Base-by-base conservation (phyloP, 2,113 vertebrate species). In the Tretioscincus oriximinensis region DNA sequence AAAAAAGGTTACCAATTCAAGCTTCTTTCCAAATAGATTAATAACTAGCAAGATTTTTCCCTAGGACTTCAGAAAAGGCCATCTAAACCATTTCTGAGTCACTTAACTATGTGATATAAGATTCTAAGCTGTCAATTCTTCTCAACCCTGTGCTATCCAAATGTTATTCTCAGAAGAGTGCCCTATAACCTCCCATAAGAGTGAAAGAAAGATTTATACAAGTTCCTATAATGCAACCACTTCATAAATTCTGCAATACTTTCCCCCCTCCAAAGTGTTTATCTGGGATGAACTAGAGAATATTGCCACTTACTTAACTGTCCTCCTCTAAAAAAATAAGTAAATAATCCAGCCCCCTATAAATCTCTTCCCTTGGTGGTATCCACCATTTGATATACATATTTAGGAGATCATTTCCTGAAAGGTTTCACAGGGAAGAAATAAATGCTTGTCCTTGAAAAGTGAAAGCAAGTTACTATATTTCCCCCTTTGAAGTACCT, bases 391-490 rank as follows among this genome's bases (percentile, higher is more conserved):
- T 92, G 88, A n/a, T 91, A 76, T 76, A 80, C 84, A 54, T 90
- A 89, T 90, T 93, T 90, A 89, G 58, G 78, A 82, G 90, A 90
- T 89, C 80, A 81, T 81, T 93, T 89, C 86, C 86, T 86, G 77
- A 91, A 83, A 66, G 22, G 85, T 74, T 89, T 87, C 83, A 90
- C 79, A 81, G 74, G 45, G 85, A 85, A 90, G 88, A 90, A 79
- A 61, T 77, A 87, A 88, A 90, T 90, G 74, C 90, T 88, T 88
- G 93, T 89, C 94, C 94, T 95, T 95, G 93, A 93, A 90, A 89
- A 92, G 84, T 82, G 82, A 83, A 88, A 87, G 90, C 76, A 93
- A 92, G 90, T 92, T 93, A 87, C 89, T 93, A 24, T 91, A 91
- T 93, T 93, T 94, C 90, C 87, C 83, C 78, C 35, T 88, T 87